phyloP scores from a whole-genome alignment of 2,113 vertebrate genomes.

The Entomyzon cyanotis region DNA sequence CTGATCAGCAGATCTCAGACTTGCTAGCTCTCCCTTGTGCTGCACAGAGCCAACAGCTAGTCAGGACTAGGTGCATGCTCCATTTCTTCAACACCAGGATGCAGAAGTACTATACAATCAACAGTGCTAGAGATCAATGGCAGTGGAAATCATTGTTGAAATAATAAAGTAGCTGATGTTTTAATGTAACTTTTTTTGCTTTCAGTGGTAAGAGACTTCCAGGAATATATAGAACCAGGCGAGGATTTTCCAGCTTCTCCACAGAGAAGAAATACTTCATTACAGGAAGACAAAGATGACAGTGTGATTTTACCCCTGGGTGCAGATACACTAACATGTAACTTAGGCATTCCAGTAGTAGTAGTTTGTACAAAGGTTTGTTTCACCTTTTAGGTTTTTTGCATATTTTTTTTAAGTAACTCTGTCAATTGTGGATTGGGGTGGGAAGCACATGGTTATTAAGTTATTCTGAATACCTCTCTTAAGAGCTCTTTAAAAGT shows the following conservation, averaged over 20 bases:
- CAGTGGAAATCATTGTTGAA: constrained; percentile 47
- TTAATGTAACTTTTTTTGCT: constrained; percentile 58
- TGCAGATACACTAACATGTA: constrained; percentile 94
- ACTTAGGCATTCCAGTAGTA: constrained; percentile 93
- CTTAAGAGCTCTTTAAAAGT: background rate
- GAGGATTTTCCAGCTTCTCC: constrained; percentile 89
- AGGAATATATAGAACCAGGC: constrained; percentile 95
- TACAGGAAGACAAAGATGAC: constrained; percentile 87
- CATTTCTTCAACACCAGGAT: background rate
- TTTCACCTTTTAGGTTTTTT: constrained; percentile 37
- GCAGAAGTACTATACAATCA: background rate
- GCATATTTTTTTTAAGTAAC: background rate
- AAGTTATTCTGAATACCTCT: background rate
- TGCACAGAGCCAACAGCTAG: background rate
- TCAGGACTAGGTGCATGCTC: background rate
- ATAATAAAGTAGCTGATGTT: constrained; percentile 46
- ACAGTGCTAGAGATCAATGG: background rate
- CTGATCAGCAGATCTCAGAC: background rate
- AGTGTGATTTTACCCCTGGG: constrained; percentile 91
- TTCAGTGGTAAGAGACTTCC: constrained; percentile 95
- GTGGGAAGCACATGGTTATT: background rate
- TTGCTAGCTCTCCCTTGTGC: background rate
- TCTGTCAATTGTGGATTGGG: background rate
- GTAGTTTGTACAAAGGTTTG: constrained; percentile 98
- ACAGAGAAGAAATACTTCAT: constrained; percentile 86